Evolutionary conservation across 2,888 invertebrate species (phyloP).

Genomic region (Rhopalosiphum nymphaeae): DNA sequence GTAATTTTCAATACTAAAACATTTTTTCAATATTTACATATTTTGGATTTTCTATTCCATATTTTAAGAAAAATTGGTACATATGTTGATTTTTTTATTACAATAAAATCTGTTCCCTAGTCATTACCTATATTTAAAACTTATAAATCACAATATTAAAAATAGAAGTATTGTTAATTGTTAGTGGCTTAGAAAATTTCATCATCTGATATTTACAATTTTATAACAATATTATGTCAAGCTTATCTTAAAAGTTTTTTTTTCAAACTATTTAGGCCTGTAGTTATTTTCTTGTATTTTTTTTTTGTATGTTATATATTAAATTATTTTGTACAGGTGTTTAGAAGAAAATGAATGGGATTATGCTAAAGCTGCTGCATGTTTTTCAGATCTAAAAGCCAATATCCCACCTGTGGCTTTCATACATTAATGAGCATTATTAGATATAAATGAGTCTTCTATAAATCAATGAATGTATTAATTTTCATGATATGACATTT

Average conservation of each 20-base stretch:
- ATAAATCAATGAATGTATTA: too few species aligned
- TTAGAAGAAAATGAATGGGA: constrained; percentile 53
- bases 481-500: too few species aligned
- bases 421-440: not conserved
- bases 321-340: constrained; percentile 20
- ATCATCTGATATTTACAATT: not conserved
- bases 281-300: too few species aligned
- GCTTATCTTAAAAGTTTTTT: not conserved
- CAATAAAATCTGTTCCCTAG: too few species aligned
- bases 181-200: not conserved
- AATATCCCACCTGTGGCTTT: constrained; percentile 52
- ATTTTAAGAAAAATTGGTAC: too few species aligned
- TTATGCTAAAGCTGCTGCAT: constrained; percentile 39
- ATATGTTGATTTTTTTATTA: too few species aligned
- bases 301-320: not conserved
- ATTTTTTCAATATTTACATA: too few species aligned
- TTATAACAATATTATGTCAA: not conserved
- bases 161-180: not conserved
- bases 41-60: too few species aligned
- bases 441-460: not conserved
- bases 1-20: too few species aligned
- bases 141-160: not conserved
- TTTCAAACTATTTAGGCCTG: not conserved
- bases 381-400: constrained; percentile 40
- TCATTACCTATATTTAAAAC: not conserved